Base-by-base conservation (phyloP, 2,113 vertebrate genomes). In the Anguilla rostrata region DNA sequence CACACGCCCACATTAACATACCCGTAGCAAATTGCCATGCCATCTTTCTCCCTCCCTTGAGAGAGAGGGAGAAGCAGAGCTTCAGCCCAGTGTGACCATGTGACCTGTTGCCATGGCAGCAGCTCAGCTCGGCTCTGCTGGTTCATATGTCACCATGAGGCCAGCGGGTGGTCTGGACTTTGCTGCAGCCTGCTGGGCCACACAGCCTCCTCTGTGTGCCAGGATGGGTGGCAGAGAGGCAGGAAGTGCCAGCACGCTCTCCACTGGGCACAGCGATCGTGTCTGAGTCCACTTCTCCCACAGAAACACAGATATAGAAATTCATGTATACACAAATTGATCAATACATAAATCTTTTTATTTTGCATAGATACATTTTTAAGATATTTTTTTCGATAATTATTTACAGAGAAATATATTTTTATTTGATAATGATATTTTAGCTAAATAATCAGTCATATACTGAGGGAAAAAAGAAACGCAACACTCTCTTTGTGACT, bases 21-120 rank as follows among this genome's bases (percentile, higher is more conserved):
- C 85, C 3, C 18, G 3, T 53, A 8, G 8, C 56, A 57, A 14
- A 57, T 57, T 57, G 18, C 12, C 56, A 15, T 57, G 18, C 18
- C 14, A 57, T 57, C 56, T 15, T 14, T 57, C 43, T 46, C 78
- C 39, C 78, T 63, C 39, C 85, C 79, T 34, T 22, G 39, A 46
- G 57, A 82, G n/a, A n/a, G 39, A 81, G 39, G 57, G 53, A 66
- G 78, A 39, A 46, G 56, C 49, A 86, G 60, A 66, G 57, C 79
- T 20, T 7, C 39, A 80, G 79, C 53, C 85, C 26, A 5, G 39
- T 86, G 39, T 66, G 39, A 22, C 57, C 85, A 82, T 53, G 78
- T 86, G 85, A 86, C 57, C 78, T 39, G 56, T 86, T 86, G 39
- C 85, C 85, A 86, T 63, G 16, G 85, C 39, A 82, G 81, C 79